Evolutionary conservation across 2,797 vertebrate genomes (phyloP).

Genomic region (Emydoidea blandingii): DNA sequence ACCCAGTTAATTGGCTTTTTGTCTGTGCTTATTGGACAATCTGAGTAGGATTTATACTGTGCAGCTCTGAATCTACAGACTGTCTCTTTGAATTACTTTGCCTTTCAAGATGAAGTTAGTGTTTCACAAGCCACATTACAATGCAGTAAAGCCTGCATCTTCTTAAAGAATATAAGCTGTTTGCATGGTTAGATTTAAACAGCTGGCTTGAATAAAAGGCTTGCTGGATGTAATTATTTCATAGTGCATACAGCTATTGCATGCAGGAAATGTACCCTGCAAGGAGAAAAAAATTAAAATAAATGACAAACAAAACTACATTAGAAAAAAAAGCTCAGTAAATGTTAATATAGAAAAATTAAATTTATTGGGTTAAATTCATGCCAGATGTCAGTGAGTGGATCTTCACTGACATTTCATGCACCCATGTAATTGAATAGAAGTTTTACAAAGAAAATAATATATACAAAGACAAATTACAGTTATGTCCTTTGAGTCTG

Average conservation of each 20-base stretch:
- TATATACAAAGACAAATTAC: neutral
- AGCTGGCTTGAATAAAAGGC: neutral
- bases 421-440: neutral
- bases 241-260: neutral
- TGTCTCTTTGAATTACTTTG: neutral
- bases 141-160: neutral
- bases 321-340: neutral
- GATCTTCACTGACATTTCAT: neutral
- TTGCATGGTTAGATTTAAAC: constrained; percentile 8
- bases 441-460: neutral
- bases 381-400: neutral
- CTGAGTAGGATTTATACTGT: neutral
- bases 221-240: neutral
- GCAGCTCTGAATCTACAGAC: neutral
- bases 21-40: neutral
- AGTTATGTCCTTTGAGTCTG: neutral
- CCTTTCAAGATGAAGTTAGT: constrained; percentile 27
- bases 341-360: neutral
- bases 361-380: neutral
- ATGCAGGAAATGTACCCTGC: neutral
- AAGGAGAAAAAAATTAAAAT: neutral
- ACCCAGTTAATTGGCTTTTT: neutral
- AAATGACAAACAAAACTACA: neutral
- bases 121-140: neutral
- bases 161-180: constrained; percentile 8